phyloP scores from a whole-genome alignment of 2,113 vertebrate genomes.

The Leucosticte australis region DNA sequence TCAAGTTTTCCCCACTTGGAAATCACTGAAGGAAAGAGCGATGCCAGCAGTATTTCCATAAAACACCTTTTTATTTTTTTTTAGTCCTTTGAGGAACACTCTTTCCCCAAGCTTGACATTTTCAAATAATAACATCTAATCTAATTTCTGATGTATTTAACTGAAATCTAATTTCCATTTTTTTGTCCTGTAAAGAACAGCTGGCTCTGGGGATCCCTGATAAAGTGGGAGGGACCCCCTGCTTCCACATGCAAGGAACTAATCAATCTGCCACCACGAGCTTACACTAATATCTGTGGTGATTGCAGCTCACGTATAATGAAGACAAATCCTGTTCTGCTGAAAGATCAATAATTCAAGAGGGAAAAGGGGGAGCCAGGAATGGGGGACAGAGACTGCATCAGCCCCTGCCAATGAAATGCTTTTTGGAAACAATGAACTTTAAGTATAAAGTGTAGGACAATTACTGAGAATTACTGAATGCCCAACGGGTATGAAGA shows the following conservation, averaged over 20 bases:
- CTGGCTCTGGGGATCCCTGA: conserved; percentile 34
- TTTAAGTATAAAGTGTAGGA: conserved; percentile 25
- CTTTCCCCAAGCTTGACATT: not conserved
- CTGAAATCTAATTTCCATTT: conserved; percentile 53
- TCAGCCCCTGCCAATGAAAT: conserved; percentile 8
- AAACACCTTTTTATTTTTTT: not conserved
- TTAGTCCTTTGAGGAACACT: not conserved
- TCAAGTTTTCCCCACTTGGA: not conserved
- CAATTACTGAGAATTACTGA: conserved; percentile 51
- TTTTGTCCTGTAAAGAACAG: conserved; percentile 30
- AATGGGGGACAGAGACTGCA: not conserved
- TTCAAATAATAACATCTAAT: conserved; percentile 45
- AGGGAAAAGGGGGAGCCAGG: not conserved
- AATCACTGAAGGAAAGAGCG: not conserved
- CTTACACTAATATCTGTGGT: conserved; percentile 23
- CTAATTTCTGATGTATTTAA: conserved; percentile 60
- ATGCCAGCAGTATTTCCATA: not conserved
- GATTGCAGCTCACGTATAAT: conserved; percentile 22
- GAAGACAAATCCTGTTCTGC: conserved; percentile 47
- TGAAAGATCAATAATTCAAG: conserved; percentile 26
- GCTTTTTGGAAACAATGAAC: conserved; percentile 9
- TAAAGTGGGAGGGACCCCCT: conserved; percentile 9
- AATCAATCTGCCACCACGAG: conserved; percentile 27
- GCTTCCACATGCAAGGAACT: not conserved
- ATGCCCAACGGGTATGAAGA: not conserved